phyloP scores from a whole-genome alignment of 2,113 vertebrate genomes.

The Turnix velox region DNA sequence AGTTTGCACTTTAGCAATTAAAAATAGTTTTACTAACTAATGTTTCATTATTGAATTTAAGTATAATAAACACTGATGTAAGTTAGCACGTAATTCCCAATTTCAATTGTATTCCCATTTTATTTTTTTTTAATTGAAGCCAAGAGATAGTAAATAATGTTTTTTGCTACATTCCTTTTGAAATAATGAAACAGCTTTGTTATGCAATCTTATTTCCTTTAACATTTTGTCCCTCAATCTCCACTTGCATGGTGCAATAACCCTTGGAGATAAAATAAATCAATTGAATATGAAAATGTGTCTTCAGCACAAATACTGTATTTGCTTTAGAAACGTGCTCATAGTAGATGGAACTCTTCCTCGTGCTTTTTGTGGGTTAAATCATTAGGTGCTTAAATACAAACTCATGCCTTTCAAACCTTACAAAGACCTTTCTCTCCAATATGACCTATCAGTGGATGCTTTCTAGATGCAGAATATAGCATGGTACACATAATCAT shows the following conservation, averaged over 20 bases:
- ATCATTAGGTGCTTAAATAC: neutral
- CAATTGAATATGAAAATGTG: neutral
- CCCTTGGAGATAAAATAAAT: neutral
- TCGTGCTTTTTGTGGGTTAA: neutral
- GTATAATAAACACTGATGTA: constrained; percentile 17
- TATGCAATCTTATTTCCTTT: neutral
- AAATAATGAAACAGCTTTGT: neutral
- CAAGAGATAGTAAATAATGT: neutral
- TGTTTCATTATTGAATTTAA: constrained; percentile 40
- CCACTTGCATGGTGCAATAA: neutral
- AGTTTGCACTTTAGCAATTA: neutral
- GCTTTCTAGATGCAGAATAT: neutral
- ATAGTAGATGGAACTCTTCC: neutral
- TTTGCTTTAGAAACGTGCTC: neutral
- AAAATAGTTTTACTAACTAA: constrained; percentile 37
- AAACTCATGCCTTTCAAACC: neutral
- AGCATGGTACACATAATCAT: rapidly evolving
- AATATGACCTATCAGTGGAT: neutral
- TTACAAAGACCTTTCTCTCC: neutral
- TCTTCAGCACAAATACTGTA: neutral
- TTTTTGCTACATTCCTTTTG: neutral
- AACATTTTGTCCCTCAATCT: neutral
- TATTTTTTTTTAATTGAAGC: constrained; percentile 36
- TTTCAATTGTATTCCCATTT: constrained; percentile 17
- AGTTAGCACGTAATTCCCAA: neutral